Evolutionary conservation across 2,888 invertebrate species (phyloP).

Genomic region (Phyllotreta striolata): DNA sequence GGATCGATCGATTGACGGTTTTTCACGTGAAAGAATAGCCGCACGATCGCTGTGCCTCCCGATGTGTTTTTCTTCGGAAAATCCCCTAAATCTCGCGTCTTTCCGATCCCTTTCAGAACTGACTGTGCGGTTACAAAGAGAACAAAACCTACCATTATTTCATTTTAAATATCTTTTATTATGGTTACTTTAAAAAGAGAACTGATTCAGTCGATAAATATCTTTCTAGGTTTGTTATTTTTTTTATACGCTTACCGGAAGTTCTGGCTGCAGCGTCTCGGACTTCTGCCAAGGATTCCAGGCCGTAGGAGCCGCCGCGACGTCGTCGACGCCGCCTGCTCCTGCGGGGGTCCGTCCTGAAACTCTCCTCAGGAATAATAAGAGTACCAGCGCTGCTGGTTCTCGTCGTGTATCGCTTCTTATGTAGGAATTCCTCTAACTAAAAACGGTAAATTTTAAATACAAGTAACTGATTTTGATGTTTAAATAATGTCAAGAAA

Average conservation of each 20-base stretch:
- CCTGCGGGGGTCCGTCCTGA: slow-evolving; percentile 42
- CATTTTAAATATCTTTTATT: too few relatives aligned
- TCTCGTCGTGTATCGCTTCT: slow-evolving; percentile 61
- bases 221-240: too few relatives aligned
- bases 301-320: slow-evolving; percentile 46
- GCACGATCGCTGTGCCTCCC: slow-evolving; percentile 37
- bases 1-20: slow-evolving; percentile 26
- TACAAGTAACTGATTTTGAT: not conserved
- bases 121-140: not conserved
- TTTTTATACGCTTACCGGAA: not conserved
- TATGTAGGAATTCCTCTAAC: slow-evolving; percentile 34
- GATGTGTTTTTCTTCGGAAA: slow-evolving; percentile 23
- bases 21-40: slow-evolving; percentile 20
- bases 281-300: slow-evolving; percentile 5
- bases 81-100: slow-evolving; percentile 3
- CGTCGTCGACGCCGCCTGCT: slow-evolving; percentile 42
- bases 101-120: slow-evolving; percentile 15
- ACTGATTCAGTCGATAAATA: too few relatives aligned
- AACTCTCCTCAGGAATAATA: slow-evolving; percentile 64
- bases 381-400: slow-evolving; percentile 66
- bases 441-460: slow-evolving; percentile 24
- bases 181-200: too few relatives aligned
- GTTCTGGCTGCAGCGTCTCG: not conserved
- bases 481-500: not conserved
- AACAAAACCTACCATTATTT: too few relatives aligned